Evolutionary conservation across 1,140 invertebrate genomes (phyloP), one percentile per base, ranked within the genome.

Genomic region (Drosophila sp.): DNA sequence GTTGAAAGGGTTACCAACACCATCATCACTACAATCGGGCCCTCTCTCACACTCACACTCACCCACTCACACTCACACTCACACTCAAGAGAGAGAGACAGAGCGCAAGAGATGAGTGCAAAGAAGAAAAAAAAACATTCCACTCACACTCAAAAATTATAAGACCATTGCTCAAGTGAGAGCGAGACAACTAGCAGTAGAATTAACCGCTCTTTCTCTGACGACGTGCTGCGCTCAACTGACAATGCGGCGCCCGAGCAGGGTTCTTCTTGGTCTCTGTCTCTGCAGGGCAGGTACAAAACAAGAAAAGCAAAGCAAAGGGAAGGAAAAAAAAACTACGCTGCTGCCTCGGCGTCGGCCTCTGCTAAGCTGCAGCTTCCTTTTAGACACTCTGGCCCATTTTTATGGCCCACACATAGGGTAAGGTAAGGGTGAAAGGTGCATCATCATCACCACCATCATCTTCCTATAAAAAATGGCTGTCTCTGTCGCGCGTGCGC

Each of bases 1-100:
- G 75, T 76, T 66, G 74, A 90, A 90, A 90, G 85, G 82, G 85
- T 90, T 90, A 90, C 80, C 66, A 50, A 50, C 62, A 50, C 44
- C 11, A 50, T 27, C 25, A 50, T 23, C 4, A 50, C 6, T 6
- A 50, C 40, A 17, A 40, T 40, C 38, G 40, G 40, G 40, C 44
- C 25, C 44, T 50, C 7, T 50, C 44, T 25, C 23, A 38, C 35
- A 38, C 33, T 35, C 33, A 35, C 35, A 17, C 17, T 38, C 35
- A 38, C 8, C 35, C 8, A 38, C 8, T 38, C 2, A 38, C 8
- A 38, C 35, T 25, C 7, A 50, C 44, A 50, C 23, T 47, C 23
- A 3, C 44, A 35, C 33, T 47, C 44, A 47, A 47, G 35, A 38
- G 8, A 50, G 44, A 17, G 44, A 50, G 27, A 60, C 1, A 32